Base-by-base conservation (phyloP, 2,888 invertebrate genomes). In the Theodoxus fluviatilis region DNA sequence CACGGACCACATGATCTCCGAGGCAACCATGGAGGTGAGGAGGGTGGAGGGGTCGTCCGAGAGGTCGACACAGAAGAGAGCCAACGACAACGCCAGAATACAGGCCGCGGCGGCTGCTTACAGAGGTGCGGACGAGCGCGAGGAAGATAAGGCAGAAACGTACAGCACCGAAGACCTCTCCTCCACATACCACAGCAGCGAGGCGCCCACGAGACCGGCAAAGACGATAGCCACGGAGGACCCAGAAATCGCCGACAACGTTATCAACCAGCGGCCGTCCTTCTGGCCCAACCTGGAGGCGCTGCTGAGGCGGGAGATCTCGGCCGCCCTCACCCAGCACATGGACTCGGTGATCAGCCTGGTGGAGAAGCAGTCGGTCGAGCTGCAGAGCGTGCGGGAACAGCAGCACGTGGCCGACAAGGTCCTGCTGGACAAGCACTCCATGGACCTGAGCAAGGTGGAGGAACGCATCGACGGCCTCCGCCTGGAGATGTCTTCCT, bases 251-350 rank as follows among this genome's bases (percentile, higher is more conserved):
- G 63, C 22, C 25, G 33, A 40, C 1, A 68, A 66, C 40, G 38
- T 28, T 18, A 33, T 43, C n/a, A n/a, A n/a, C n/a, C n/a, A n/a
- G n/a, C n/a, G n/a, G n/a, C n/a, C n/a, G n/a, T n/a, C n/a, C n/a
- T n/a, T n/a, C n/a, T n/a, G n/a, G n/a, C 33, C 52, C 1, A 64
- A 72, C 49, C 25, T 71, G 9, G 74, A 76, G 59, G 70, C 64
- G 57, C 64, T 71, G 28, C 67, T 76, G n/a, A 70, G 67, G 61
- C 57, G 67, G 0, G 74, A 75, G 59, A 68, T 76, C 52, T 67
- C 67, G 66, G 35, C 47, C n/a, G 22, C 70, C 12, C 43, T 73
- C n/a, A 63, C 67, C 52, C 33, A 69, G 38, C 68, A 69, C 33
- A 63, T 71, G 69, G 73, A 73, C 18, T 69, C 69, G 40, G 69